Evolutionary conservation across 2,888 invertebrate species (phyloP).

Genomic region (Cactoblastis cactorum): DNA sequence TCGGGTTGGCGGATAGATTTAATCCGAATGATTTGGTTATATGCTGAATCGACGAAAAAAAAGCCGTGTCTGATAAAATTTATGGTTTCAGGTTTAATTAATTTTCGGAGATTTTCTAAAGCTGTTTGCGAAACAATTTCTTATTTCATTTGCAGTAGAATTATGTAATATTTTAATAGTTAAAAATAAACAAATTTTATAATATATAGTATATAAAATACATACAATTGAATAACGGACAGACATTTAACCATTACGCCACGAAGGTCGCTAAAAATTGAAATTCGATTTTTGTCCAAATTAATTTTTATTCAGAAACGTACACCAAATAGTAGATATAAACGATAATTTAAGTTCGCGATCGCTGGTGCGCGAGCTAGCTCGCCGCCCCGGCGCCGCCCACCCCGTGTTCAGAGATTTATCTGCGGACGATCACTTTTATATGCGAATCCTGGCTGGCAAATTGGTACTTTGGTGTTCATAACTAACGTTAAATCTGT

Average conservation of each 20-base stretch:
- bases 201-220: no score
- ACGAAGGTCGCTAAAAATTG: no score
- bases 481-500: not conserved
- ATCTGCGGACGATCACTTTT: conserved; percentile 30
- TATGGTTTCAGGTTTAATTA: not conserved
- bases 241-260: no score
- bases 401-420: conserved; percentile 52
- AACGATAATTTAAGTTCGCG: conserved; percentile 25
- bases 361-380: conserved; percentile 35
- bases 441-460: not conserved
- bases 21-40: conserved; percentile 15
- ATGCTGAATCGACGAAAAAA: not conserved
- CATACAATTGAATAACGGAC: no score
- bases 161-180: no score
- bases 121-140: not conserved
- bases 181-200: no score
- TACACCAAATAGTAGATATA: conserved; percentile 27
- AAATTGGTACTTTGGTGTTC: conserved; percentile 1
- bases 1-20: conserved; percentile 24
- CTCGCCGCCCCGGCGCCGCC: conserved; percentile 60
- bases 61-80: not conserved
- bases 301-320: not conserved
- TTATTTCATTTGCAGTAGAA: no score
- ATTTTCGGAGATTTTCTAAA: not conserved
- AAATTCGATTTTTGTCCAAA: no score